Base-by-base conservation (phyloP, 2,113 vertebrate genomes). In the Prunella himalayana region DNA sequence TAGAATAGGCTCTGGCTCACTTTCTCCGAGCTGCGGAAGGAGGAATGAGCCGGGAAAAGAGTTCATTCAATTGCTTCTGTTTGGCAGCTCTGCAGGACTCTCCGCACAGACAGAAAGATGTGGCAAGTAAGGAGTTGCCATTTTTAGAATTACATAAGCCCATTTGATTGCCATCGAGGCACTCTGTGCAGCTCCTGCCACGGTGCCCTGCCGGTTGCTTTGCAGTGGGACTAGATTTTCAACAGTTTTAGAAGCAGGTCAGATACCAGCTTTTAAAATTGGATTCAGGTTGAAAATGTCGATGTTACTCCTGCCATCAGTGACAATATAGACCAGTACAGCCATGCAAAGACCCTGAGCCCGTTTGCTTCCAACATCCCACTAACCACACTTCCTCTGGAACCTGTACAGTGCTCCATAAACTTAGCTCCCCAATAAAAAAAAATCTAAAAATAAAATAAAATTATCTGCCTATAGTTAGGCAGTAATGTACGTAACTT, bases 1-100 rank as follows among this genome's bases (percentile, higher is more conserved):
- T 95, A 88, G 94, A 97, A 96, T 88, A 97, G 92, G 96, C 95
- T 96, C 95, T 97, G 96, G 95, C 96, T 97, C 96, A 83, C 95
- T 95, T 93, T 93, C 95, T 92, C 72, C 3, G 28, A 93, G 95
- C 95, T 97, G 91, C 94, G 92, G 96, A 95, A 95, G 93, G 71
- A 95, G 91, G 92, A 97, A 94, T 91, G 75, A 95, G 94, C 91
- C 23, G 91, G 94, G 94, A 97, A 95, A 95, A 95, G 93, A 95
- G 96, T 95, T 96, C 95, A 95, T 95, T 97, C 90, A 92, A 94
- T 94, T 92, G 95, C 95, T 95, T 95, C 95, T 94, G 90, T 96
- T 93, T 95, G 91, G 95, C 96, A 97, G 95, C 95, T 95, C 94
- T 91, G 96, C 95, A 94, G 95, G 96, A 96, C 95, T 92, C 92